Evolutionary conservation across 2,888 invertebrate genomes (phyloP).

Genomic region (Epiblema foenella): DNA sequence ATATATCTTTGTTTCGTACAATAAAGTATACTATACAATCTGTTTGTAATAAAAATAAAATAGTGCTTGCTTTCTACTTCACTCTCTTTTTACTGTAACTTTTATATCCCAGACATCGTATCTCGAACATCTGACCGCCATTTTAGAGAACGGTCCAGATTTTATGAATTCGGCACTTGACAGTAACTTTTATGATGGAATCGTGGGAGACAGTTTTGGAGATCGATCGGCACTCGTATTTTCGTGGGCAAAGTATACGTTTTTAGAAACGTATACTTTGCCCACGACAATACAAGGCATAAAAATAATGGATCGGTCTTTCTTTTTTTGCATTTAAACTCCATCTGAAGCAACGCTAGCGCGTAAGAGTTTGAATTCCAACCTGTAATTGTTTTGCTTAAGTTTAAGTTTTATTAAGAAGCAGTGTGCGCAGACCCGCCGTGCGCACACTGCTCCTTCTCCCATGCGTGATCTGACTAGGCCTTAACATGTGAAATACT

Average conservation of each 20-base stretch:
- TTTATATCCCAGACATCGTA: slow-evolving; percentile 18
- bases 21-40: not conserved
- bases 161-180: slow-evolving; percentile 39
- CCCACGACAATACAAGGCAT: not conserved
- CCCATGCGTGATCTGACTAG: no score
- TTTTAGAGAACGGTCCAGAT: slow-evolving; percentile 31
- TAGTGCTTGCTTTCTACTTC: not conserved
- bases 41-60: slow-evolving; percentile 20
- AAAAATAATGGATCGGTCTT: not conserved
- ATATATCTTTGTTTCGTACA: not conserved
- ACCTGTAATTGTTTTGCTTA: not conserved
- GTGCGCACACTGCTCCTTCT: no score
- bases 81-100: slow-evolving; percentile 1
- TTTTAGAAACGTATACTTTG: no score
- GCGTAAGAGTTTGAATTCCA: not conserved
- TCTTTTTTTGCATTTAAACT: not conserved
- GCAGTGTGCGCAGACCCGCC: no score
- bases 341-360: not conserved
- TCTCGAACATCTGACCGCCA: slow-evolving; percentile 15
- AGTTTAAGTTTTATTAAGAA: not conserved
- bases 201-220: slow-evolving; percentile 3
- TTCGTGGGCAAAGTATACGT: slow-evolving; percentile 19
- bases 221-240: not conserved
- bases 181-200: slow-evolving; percentile 33
- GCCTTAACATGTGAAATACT: not conserved